phyloP scores from a whole-genome alignment of 2,113 vertebrate genomes.

The Crotalus tigris region DNA sequence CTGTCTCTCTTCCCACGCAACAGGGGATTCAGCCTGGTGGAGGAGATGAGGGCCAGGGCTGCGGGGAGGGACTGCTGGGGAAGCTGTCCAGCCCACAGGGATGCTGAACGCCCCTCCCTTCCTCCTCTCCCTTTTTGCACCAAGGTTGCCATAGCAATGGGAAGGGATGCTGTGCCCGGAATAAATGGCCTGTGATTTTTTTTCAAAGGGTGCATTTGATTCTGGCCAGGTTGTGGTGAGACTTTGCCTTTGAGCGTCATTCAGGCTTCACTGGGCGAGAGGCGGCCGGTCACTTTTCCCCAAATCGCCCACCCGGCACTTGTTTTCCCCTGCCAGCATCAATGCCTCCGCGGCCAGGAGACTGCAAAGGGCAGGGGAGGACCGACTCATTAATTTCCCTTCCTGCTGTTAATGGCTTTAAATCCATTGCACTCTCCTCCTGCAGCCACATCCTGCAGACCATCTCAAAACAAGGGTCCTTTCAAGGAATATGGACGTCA shows the following conservation, averaged over 20 bases:
- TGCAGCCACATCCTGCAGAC: background rate
- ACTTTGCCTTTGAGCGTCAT: background rate
- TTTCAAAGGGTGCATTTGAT: background rate
- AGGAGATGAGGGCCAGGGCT: background rate
- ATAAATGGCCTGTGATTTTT: background rate
- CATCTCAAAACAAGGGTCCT: background rate
- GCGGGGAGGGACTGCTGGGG: background rate
- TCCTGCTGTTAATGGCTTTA: background rate
- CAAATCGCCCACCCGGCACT: background rate
- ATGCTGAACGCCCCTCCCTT: background rate
- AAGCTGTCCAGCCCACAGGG: background rate
- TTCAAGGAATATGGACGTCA: no score
- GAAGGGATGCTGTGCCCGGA: background rate
- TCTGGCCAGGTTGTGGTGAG: background rate
- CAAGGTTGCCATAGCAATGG: background rate
- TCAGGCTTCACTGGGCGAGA: background rate
- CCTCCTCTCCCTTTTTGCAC: background rate
- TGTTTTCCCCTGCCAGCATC: no score
- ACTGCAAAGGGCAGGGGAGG: background rate
- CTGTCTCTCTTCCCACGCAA: background rate
- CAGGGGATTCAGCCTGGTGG: background rate
- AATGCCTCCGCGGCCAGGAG: background rate
- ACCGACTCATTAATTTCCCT: background rate
- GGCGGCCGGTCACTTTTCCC: background rate
- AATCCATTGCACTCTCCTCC: accelerated